Evolutionary conservation across 2,888 invertebrate genomes (phyloP).

Genomic region (Scaptomyza parva): DNA sequence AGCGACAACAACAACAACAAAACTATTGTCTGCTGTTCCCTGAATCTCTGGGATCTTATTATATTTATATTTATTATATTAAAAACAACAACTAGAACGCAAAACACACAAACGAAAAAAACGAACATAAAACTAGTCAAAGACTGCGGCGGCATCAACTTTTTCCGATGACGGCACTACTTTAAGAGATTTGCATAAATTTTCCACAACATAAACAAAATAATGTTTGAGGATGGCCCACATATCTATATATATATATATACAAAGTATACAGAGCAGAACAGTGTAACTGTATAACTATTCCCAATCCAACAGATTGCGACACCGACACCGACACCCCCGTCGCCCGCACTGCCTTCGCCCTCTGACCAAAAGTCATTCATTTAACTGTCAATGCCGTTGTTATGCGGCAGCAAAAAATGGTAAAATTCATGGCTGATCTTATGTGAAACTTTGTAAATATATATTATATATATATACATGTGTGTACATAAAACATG

Average conservation of each 20-base stretch:
- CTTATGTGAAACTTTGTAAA: constrained; percentile 50
- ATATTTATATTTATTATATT: constrained; percentile 69
- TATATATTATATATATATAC: constrained; percentile 19
- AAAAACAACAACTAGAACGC: constrained; percentile 37
- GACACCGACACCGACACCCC: no score
- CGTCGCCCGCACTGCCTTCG: no score
- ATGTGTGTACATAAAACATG: constrained; percentile 4
- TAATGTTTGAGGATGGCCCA: constrained; percentile 45
- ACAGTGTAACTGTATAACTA: constrained; percentile 13
- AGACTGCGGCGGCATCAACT: constrained; percentile 58
- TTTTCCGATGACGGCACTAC: constrained; percentile 74
- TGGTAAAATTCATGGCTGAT: constrained; percentile 57
- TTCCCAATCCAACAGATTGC: background rate
- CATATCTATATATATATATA: no score
- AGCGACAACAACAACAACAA: constrained; percentile 29
- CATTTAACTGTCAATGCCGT: constrained; percentile 71
- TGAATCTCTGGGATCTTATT: constrained; percentile 63
- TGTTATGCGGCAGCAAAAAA: constrained; percentile 54
- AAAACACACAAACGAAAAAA: constrained; percentile 25
- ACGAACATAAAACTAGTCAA: constrained; percentile 56
- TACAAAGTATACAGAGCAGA: no score
- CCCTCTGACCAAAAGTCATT: constrained; percentile 48
- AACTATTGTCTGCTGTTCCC: constrained; percentile 60
- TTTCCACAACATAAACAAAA: constrained; percentile 63
- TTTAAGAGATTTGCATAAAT: constrained; percentile 78